Evolutionary conservation across 2,113 vertebrate genomes (phyloP).

Genomic region (Eurystomus gularis): DNA sequence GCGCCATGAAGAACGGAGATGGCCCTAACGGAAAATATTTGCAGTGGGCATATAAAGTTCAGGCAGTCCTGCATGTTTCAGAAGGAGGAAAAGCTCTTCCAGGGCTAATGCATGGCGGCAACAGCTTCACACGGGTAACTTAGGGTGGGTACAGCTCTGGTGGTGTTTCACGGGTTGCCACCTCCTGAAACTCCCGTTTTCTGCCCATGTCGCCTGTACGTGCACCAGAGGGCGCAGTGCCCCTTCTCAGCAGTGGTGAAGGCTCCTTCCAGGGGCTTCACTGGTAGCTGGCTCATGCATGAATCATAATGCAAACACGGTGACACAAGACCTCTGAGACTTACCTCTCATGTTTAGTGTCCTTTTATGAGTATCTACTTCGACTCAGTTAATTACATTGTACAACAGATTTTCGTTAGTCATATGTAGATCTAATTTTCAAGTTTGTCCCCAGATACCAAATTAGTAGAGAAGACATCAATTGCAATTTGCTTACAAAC

Average conservation of each 20-base stretch:
- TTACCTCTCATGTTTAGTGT: neutral
- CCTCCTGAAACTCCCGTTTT: rapidly evolving
- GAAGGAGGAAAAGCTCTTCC: neutral
- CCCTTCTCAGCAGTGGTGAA: neutral
- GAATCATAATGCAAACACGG: neutral
- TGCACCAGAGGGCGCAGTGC: slow-evolving; percentile 51
- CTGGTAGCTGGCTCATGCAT: neutral
- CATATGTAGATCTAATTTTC: slow-evolving; percentile 43
- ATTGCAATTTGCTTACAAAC: slow-evolving; percentile 49
- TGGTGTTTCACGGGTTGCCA: rapidly evolving
- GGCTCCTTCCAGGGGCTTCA: neutral
- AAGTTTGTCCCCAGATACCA: neutral
- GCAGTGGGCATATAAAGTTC: rapidly evolving
- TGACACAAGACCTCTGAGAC: neutral
- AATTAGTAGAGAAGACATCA: slow-evolving; percentile 27
- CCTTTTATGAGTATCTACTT: neutral
- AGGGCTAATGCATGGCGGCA: rapidly evolving
- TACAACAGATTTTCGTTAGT: slow-evolving; percentile 14
- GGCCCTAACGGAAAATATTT: neutral
- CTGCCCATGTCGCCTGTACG: neutral
- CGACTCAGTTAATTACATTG: neutral
- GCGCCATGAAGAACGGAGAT: rapidly evolving
- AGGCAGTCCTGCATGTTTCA: rapidly evolving
- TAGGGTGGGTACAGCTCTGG: rapidly evolving
- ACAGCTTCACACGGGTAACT: rapidly evolving